Conservation (phyloP, 1,140 invertebrate species). For the Periplaneta americana region DNA sequence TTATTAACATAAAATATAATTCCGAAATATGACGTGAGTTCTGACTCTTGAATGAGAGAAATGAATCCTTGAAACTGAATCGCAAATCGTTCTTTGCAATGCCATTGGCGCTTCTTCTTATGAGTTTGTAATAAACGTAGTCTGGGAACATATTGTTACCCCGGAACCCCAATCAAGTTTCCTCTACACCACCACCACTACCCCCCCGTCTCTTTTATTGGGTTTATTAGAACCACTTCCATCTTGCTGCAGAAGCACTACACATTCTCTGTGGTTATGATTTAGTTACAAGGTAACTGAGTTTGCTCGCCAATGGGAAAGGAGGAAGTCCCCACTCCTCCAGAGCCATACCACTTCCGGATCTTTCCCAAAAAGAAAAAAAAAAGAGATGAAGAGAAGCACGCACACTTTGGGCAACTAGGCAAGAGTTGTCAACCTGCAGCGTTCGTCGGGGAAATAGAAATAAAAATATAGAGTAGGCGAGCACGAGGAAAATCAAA, state of each 20-base stretch:
- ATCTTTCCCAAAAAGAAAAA: too few relatives aligned
- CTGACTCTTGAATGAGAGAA: neutral
- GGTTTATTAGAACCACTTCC: conserved; percentile 2
- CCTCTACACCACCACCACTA: neutral
- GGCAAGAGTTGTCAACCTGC: neutral
- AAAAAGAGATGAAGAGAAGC: too few relatives aligned
- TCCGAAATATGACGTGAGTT: neutral
- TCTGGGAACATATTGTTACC: neutral
- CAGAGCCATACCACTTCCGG: neutral
- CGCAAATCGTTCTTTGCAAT: neutral
- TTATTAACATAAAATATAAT: too few relatives aligned
- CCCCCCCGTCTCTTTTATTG: neutral
- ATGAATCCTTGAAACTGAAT: neutral
- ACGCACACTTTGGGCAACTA: neutral
- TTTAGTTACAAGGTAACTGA: conserved; percentile 14
- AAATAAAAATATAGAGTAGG: neutral
- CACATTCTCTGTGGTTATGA: conserved; percentile 6
- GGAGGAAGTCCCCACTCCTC: neutral
- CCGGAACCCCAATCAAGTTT: conserved; percentile 8
- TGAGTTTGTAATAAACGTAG: neutral
- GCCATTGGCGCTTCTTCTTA: neutral
- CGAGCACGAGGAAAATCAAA: neutral
- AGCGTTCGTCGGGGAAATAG: neutral
- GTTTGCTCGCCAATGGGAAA: conserved; percentile 5
- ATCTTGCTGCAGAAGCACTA: neutral